Percentiles rank a stretch among this genome's conserved stretches.
Conservation (phyloP, 2,797 vertebrate genomes). For the Scomberomorus guttatus region DNA sequence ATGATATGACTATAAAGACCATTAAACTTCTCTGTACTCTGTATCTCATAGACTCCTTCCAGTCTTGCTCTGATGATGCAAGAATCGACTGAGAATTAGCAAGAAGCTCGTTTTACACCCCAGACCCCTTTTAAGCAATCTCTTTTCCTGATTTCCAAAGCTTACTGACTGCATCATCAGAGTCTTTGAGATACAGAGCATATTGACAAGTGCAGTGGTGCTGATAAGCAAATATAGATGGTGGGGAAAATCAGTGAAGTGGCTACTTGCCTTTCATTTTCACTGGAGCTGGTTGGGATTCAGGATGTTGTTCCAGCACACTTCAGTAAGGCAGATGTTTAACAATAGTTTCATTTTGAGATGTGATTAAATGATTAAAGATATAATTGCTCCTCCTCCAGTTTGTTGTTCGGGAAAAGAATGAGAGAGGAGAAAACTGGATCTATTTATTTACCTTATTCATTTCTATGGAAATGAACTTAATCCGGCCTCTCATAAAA, state of each 20-base stretch:
- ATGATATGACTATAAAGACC: neutral
- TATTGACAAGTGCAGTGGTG: constrained; percentile 18
- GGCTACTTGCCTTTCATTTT: constrained; percentile 11
- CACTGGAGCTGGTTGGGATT: constrained; percentile 4
- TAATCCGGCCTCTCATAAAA: constrained; percentile 20
- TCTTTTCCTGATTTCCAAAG: constrained; percentile 22
- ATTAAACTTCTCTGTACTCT: constrained; percentile 11
- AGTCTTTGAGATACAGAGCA: constrained; percentile 9
- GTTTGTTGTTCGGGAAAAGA: neutral
- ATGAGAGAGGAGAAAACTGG: constrained; percentile 3
- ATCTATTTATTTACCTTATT: constrained; percentile 23
- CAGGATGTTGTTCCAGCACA: constrained; percentile 4
- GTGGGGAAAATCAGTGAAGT: constrained; percentile 25
- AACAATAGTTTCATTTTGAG: constrained; percentile 14
- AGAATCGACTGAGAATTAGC: constrained; percentile 44
- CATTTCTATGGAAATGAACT: constrained; percentile 15
- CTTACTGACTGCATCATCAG: constrained; percentile 13
- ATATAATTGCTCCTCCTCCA: neutral
- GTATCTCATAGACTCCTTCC: constrained; percentile 20
- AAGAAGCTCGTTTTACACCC: constrained; percentile 33
- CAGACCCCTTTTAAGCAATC: constrained; percentile 5
- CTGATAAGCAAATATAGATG: constrained; percentile 29
- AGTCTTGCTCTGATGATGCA: constrained; percentile 57
- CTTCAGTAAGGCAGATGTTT: constrained; percentile 3
- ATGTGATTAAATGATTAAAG: neutral